These are phyloP conservation scores for Gymnoscopelus braueri DNA, from an alignment of 2,797 vertebrate species.

Conservation along the genomic window DNA sequence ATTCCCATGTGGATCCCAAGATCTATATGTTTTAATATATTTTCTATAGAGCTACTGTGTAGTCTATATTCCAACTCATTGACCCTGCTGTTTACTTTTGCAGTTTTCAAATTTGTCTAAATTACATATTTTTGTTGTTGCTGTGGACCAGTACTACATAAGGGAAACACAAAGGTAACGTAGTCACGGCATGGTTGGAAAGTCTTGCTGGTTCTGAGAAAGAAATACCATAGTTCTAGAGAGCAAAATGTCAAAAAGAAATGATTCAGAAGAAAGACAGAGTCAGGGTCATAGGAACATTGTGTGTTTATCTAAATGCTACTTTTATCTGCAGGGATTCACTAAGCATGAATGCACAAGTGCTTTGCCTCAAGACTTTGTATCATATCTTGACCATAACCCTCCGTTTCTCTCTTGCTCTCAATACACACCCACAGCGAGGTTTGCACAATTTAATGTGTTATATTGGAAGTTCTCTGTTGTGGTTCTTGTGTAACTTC, in stretches of 20 bases:
- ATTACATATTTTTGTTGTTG: too few relatives aligned
- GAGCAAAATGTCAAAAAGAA: not conserved
- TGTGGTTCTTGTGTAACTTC: slow-evolving; percentile 64
- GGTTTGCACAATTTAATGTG: slow-evolving; percentile 40
- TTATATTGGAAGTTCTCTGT: slow-evolving; percentile 54
- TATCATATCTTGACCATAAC: slow-evolving; percentile 5
- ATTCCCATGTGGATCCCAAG: not conserved
- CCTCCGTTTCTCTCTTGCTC: slow-evolving; percentile 16
- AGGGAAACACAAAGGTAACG: too few relatives aligned
- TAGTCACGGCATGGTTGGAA: too few relatives aligned
- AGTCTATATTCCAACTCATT: too few relatives aligned
- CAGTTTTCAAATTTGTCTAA: too few relatives aligned
- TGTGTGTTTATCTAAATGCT: not conserved
- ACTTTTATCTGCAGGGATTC: not conserved
- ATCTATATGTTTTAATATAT: not conserved
- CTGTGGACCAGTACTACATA: too few relatives aligned
- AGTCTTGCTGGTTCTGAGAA: not conserved
- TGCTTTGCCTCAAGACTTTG: not conserved
- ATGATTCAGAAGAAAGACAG: not conserved
- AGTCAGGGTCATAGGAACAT: not conserved
- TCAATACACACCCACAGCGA: slow-evolving; percentile 21
- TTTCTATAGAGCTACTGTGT: too few relatives aligned
- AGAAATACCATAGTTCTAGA: not conserved
- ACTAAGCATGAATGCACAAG: not conserved
- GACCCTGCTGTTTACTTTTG: too few relatives aligned